Evolutionary conservation across 2,797 vertebrate species (phyloP), one percentile per base, ranked within the genome.

Genomic region (Sebastiscus albofasciatus): DNA sequence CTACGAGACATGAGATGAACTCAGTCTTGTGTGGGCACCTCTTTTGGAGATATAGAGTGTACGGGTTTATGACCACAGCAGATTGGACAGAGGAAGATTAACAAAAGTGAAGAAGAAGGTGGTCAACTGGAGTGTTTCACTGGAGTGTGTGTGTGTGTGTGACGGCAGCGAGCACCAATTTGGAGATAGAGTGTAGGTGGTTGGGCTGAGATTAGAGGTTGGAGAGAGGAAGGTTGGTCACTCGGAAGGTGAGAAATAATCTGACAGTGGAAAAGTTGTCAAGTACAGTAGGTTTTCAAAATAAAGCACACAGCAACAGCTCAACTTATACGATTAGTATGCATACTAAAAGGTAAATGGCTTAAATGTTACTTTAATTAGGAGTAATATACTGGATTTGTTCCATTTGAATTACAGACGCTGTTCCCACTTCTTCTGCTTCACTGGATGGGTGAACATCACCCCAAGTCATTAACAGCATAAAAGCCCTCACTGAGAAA

Each of bases 1-100:
- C 73, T 70, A 34, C 31, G 52, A 87, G 66, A 78, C 68, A 75
- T 71, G 52, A 89, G 52, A 77, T 78, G 56, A 78, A 73, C 18
- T 67, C 76, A 72, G 58, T 71, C 75, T 83, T 65, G 62, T 81
- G 82, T 86, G 27, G 72, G 85, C 39, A 75, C 64, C 34, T 82
- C 54, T 79, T 84, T 72, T 87, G 49, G 58, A 80, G 80, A 75
- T 70, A 75, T 8, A 42, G 29, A 70, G 67, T 72, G 36, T n/a
- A 67, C 20, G 12, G 65, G n/a, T 82, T 73, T 70, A 60, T 82
- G 75, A 73, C 69, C 49, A 39, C 56, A 74, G 34, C n/a, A 75
- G 70, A 84, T 26, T 49, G 74, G 61, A 52, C 4, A 73, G 36
- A 39, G 59, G 34, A 73, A 80, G 78, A 83, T 77, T 54, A 80